Evolutionary conservation across 1,140 invertebrate genomes (phyloP), one percentile per base, ranked within the genome.

Genomic region (Drosophila melanogaster): DNA sequence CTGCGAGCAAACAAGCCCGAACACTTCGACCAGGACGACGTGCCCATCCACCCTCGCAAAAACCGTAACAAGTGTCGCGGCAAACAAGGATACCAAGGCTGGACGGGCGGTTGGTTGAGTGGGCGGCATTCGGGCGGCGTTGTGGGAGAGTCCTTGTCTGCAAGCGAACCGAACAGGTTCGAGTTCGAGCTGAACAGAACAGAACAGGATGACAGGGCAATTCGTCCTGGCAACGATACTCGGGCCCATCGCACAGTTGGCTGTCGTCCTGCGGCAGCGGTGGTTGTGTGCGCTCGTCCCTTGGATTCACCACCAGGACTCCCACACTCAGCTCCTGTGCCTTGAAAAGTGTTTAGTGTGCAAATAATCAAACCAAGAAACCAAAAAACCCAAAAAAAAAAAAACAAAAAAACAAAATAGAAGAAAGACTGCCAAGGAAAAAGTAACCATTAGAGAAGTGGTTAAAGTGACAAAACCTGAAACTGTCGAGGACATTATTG

Each of bases 261-360:
- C 85, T 90, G 84, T 71, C 80, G 85, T 84, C 80, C 84, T 89
- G 77, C 84, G 80, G 71, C 85, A 84, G 84, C 72, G 79, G 40
- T 78, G 78, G 84, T 89, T 89, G 84, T 89, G 85, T 89, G 85
- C 84, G 85, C 84, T 90, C 65, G 44, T 62, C 51, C 43, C 71
- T 22, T 73, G 60, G 60, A 50, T 56, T 59, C 55, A 49, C 30
- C 53, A 41, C 12, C 41, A 77, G 64, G 62, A 43, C 38, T 33
- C 62, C 55, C 69, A 44, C 64, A 35, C 81, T 30, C 33, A 49
- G 64, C 64, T 50, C 30, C 43, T 50, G 38, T 61, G 74, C 54
- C 41, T 60, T 67, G 40, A 69, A 72, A 73, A 44, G 69, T 72
- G 67, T 35, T 71, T 41, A 69, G 49, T 74, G 72, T 65, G 70